These are phyloP conservation scores for Gavialis gangeticus DNA, from an alignment of 2,113 vertebrate genomes.

Conservation along the genomic window DNA sequence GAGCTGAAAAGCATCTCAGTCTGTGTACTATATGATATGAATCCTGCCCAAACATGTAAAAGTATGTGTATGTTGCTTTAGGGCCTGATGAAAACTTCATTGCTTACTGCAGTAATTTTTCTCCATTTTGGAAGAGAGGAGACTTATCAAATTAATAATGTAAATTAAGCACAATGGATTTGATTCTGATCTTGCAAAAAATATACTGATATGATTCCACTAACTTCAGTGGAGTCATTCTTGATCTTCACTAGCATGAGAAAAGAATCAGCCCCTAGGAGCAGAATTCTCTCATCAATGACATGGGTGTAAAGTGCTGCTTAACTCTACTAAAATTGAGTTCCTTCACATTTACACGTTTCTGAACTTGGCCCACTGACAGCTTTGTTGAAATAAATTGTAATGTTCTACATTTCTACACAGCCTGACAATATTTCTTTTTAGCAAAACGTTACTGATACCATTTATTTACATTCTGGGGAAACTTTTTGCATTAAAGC, in stretches of 20 bases:
- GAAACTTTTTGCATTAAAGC: not conserved
- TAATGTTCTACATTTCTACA: not conserved
- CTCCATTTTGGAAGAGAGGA: conserved; percentile 16
- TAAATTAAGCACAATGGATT: not conserved
- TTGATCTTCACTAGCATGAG: not conserved
- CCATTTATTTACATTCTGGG: not conserved
- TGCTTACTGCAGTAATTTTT: conserved; percentile 1
- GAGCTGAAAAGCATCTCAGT: not conserved
- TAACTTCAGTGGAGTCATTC: not conserved
- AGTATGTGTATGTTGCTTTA: not conserved
- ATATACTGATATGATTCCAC: not conserved
- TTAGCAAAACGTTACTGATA: not conserved
- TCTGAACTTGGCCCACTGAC: not conserved
- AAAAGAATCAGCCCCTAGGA: not conserved
- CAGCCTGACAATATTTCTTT: not conserved
- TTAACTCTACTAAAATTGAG: fast-evolving
- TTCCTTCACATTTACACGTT: not conserved
- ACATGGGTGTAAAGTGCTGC: not conserved
- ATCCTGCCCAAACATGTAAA: not conserved
- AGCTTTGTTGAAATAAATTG: not conserved
- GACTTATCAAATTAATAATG: conserved; percentile 17
- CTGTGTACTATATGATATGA: not conserved
- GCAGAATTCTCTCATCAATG: fast-evolving
- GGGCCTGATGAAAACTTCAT: not conserved
- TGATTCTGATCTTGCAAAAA: not conserved